Conservation (phyloP, 2,797 vertebrate genomes). For the Pseudomugil gertrudae region DNA sequence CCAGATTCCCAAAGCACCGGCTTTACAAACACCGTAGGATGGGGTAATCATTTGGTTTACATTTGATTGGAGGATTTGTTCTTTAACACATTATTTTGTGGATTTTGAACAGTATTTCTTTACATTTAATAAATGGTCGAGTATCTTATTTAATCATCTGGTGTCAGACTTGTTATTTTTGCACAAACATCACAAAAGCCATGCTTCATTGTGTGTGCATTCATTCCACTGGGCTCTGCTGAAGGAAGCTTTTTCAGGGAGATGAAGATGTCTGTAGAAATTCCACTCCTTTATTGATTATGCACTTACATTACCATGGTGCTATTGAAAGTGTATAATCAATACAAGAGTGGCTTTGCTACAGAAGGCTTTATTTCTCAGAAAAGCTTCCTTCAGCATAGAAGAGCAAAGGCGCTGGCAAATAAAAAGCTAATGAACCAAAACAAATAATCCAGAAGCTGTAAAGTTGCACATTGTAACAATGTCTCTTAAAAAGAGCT, state of each 20-base stretch:
- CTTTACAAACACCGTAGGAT: slow-evolving; percentile 42
- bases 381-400: slow-evolving; percentile 1
- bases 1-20: slow-evolving; percentile 44
- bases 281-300: slow-evolving; percentile 13
- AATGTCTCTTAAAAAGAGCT: neutral
- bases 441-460: slow-evolving; percentile 35
- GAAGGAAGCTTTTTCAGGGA: neutral
- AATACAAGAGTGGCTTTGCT: slow-evolving; percentile 1
- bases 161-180: slow-evolving; percentile 56
- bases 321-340: slow-evolving; percentile 3
- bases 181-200: neutral
- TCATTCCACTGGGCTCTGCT: slow-evolving; percentile 2
- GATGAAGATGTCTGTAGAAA: slow-evolving; percentile 11
- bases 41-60: slow-evolving; percentile 72
- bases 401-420: neutral
- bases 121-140: slow-evolving; percentile 84
- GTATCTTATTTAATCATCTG: slow-evolving; percentile 68
- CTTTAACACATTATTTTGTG: slow-evolving; percentile 70
- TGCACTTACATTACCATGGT: neutral
- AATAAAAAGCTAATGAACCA: neutral
- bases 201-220: neutral
- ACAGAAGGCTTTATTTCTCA: neutral
- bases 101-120: slow-evolving; percentile 80
- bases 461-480: slow-evolving; percentile 26
- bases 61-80: slow-evolving; percentile 63